Base-by-base conservation (phyloP, 1,140 invertebrate genomes). In the Belonocnema kinseyi region DNA sequence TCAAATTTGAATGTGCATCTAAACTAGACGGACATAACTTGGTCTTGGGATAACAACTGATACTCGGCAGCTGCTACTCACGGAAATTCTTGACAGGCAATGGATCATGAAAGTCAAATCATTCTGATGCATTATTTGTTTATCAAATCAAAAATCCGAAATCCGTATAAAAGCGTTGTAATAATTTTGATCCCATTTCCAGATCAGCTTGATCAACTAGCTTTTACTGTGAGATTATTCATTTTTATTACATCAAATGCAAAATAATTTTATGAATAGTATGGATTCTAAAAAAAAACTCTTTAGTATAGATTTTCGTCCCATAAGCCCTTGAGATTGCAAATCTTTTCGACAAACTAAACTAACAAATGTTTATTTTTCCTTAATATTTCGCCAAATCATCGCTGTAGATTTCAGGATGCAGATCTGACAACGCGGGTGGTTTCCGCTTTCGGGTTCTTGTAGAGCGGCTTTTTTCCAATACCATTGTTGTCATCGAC, bases 311-410 rank as follows among this genome's bases (percentile, higher is more conserved):
- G 33, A n/a, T 66, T 66, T 66, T 66, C 7, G 26, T 16, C n/a
- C 21, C 5, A 46, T 66, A 33, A 66, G 26, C 40, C 26, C 13
- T 11, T 66, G 61, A 66, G 26, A 40, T 40, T 14, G 61, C 61
- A 40, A 66, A 66, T 66, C 40, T 66, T 40, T 16, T 40, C 26
- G 26, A n/a, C 12, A 7, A 66, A 66, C 26, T 66, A 66, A 40
- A 66, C 14, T 66, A 66, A 66, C 61, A 66, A 66, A 66, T 46
- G 61, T 66, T 66, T 66, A 66, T 66, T 66, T 66, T 66, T 66
- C 26, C 26, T 16, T 10, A 46, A 66, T n/a, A 40, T 66, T 66
- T 26, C 40, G 61, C 61, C 16, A 66, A 16, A 66, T 66, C 61
- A 66, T 61, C 21, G 58, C 26, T 66, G 61, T 33, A 40, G 61